Conservation (phyloP, 2,888 invertebrate species). For the Pelosia muscerda region DNA sequence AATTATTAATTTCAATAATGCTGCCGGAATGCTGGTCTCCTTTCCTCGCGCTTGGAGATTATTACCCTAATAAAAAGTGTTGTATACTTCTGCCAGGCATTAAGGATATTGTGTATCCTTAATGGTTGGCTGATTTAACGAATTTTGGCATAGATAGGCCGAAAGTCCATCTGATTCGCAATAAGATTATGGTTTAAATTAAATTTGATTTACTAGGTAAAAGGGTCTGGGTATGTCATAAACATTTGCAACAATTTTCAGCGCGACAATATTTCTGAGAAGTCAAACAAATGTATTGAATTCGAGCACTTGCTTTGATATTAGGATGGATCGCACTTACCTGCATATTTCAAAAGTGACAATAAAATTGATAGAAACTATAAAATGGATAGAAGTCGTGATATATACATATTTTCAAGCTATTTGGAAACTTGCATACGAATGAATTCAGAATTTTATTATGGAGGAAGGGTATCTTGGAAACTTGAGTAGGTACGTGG, state of each 20-base stretch:
- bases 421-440: background rate
- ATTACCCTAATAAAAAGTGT: constrained; percentile 47
- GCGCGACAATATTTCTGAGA: background rate
- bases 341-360: background rate
- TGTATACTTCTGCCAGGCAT: constrained; percentile 23
- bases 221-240: background rate
- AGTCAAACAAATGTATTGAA: background rate
- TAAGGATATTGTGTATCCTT: constrained; percentile 34
- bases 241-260: background rate
- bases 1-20: constrained; percentile 57
- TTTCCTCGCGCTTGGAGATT: constrained; percentile 42
- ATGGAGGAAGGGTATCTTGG: background rate
- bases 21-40: constrained; percentile 36
- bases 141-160: background rate
- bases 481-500: background rate
- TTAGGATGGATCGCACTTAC: background rate
- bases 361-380: background rate
- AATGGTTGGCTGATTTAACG: constrained; percentile 25
- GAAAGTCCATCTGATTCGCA: background rate
- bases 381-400: background rate
- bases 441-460: background rate
- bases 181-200: background rate
- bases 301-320: background rate
- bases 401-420: no score
- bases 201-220: background rate